Conservation (phyloP, 2,888 invertebrate genomes). For the Tetragonisca angustula region DNA sequence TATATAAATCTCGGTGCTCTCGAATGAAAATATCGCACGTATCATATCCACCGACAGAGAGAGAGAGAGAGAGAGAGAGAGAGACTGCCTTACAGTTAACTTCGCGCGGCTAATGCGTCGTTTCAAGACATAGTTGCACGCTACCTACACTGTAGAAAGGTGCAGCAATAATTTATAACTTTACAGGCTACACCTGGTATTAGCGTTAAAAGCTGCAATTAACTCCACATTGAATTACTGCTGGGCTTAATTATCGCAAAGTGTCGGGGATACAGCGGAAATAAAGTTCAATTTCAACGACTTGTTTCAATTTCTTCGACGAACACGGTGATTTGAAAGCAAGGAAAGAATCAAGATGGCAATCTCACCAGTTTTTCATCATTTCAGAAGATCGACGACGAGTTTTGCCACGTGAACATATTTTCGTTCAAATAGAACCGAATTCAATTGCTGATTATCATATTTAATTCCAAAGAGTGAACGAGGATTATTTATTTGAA, state of each 20-base stretch:
- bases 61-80: too few species aligned
- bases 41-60: too few species aligned
- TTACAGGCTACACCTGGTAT: slow-evolving; percentile 13
- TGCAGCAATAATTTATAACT: slow-evolving; percentile 40
- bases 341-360: background rate
- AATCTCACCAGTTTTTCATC: background rate
- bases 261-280: background rate
- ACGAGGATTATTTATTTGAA: too few species aligned
- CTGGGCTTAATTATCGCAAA: slow-evolving; percentile 6
- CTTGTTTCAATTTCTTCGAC: background rate
- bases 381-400: too few species aligned
- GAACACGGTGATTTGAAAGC: background rate
- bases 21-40: too few species aligned
- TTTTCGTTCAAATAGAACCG: too few species aligned
- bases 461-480: too few species aligned
- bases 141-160: background rate
- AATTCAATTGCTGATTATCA: too few species aligned
- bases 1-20: too few species aligned
- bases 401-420: too few species aligned
- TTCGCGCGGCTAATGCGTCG: slow-evolving; percentile 4
- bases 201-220: slow-evolving; percentile 40
- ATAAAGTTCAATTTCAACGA: background rate
- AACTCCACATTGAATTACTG: slow-evolving; percentile 32
- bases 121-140: background rate
- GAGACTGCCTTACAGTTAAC: background rate